These are phyloP conservation scores for Mythimna albipuncta DNA, from an alignment of 2,888 invertebrate genomes.

Conservation along the genomic window DNA sequence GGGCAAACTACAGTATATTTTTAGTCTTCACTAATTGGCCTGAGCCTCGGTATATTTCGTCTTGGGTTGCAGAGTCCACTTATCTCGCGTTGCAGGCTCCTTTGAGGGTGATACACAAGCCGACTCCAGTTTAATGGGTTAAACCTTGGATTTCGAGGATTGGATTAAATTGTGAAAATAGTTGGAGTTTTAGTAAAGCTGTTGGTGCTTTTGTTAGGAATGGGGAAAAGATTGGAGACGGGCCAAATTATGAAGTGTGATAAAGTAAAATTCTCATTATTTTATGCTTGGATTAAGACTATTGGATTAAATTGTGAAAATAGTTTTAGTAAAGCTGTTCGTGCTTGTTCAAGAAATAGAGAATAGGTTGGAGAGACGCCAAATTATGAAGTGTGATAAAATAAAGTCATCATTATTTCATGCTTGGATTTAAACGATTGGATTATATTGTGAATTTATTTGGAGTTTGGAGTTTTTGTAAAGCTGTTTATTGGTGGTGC, in stretches of 20 bases:
- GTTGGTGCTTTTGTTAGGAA: background rate
- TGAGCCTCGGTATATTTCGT: slow-evolving; percentile 40
- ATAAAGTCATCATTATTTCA: too few relatives aligned
- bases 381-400: background rate
- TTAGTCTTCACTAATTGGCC: slow-evolving; percentile 54
- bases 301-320: background rate
- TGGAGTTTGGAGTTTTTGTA: background rate
- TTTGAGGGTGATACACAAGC: slow-evolving; percentile 49
- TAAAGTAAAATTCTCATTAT: too few relatives aligned
- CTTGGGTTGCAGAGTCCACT: slow-evolving; percentile 49
- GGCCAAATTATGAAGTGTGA: background rate
- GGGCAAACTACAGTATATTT: slow-evolving; percentile 37
- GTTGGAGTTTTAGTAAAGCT: slow-evolving; percentile 4
- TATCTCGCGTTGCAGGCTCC: slow-evolving; percentile 61
- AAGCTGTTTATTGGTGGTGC: background rate
- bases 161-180: slow-evolving; percentile 9
- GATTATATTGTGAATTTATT: background rate
- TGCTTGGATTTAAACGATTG: slow-evolving; percentile 18
- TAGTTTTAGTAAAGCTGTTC: background rate
- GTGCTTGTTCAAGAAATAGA: background rate
- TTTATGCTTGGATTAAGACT: slow-evolving; percentile 12
- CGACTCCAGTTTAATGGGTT: slow-evolving; percentile 20
- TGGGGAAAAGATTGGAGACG: background rate
- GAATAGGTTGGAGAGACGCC: background rate
- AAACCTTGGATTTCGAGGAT: slow-evolving; percentile 22